phyloP scores from a whole-genome alignment of 2,888 invertebrate species.

The Neoascia interrupta region DNA sequence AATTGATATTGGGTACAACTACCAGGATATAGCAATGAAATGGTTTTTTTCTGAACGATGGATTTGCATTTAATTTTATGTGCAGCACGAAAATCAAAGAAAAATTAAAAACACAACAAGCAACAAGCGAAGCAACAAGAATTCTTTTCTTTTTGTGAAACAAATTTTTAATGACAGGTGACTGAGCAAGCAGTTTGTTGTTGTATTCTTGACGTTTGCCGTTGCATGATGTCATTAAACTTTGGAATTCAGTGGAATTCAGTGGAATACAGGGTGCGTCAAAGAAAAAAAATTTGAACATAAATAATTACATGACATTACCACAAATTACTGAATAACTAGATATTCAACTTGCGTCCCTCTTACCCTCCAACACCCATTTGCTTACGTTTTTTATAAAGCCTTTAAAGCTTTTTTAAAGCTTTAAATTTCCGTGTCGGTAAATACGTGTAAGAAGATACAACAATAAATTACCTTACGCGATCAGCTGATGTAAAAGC shows the following conservation, averaged over 20 bases:
- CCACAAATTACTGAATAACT: no score
- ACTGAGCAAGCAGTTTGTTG: slow-evolving; percentile 26
- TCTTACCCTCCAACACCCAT: no score
- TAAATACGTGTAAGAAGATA: no score
- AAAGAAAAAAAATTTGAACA: neutral
- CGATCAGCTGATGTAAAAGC: no score
- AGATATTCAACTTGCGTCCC: no score
- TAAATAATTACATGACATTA: no score
- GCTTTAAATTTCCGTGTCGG: no score
- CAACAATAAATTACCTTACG: no score
- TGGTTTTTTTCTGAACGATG: neutral
- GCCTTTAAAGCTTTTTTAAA: no score
- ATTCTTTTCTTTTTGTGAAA: slow-evolving; percentile 13
- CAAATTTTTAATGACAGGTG: slow-evolving; percentile 42
- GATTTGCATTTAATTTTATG: neutral
- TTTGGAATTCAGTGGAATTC: no score
- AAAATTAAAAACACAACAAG: slow-evolving; percentile 49
- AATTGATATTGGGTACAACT: no score
- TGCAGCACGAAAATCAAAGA: slow-evolving; percentile 27
- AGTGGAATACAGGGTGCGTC: slow-evolving; percentile 1
- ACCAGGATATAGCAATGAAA: neutral
- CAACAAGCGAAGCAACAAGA: slow-evolving; percentile 53
- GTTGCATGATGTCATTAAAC: slow-evolving; percentile 49
- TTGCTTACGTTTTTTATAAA: neutral
- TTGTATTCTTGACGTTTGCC: slow-evolving; percentile 32